Conservation (phyloP, 2,797 vertebrate species). For the Propithecus perrieri region DNA sequence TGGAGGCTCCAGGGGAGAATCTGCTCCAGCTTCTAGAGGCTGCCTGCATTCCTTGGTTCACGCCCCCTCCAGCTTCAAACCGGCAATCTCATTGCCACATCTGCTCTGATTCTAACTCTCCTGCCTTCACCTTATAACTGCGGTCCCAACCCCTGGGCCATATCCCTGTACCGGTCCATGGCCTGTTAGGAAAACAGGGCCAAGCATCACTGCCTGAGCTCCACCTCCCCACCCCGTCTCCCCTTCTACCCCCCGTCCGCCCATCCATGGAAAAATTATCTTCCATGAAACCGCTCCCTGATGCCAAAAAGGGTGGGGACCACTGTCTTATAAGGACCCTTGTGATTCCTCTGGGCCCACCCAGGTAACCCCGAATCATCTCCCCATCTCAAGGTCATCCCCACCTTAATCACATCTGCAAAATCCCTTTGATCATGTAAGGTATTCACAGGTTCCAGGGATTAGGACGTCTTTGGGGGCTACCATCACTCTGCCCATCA, state of each 20-base stretch:
- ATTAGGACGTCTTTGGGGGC: neutral
- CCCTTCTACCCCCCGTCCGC: fast-evolving
- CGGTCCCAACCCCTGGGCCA: too few species aligned
- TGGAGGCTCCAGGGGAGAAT: neutral
- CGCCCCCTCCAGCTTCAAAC: neutral
- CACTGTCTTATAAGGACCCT: neutral
- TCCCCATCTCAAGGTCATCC: neutral
- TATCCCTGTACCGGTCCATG: fast-evolving
- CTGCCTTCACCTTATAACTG: neutral
- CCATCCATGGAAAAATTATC: too few species aligned
- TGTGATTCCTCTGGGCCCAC: neutral
- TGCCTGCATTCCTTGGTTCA: neutral
- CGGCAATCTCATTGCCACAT: neutral
- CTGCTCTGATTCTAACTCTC: neutral
- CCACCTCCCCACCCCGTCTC: too few species aligned
- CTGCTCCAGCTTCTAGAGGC: neutral
- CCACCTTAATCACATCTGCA: neutral
- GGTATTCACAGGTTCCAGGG: neutral
- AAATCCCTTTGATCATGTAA: neutral
- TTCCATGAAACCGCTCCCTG: too few species aligned
- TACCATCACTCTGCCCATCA: neutral
- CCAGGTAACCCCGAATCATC: neutral
- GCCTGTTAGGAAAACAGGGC: too few species aligned
- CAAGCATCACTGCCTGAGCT: too few species aligned
- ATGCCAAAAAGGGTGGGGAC: too few species aligned